These are phyloP conservation scores for Chaenodraco wilsoni DNA, from an alignment of 2,797 vertebrate genomes.

Conservation along the genomic window DNA sequence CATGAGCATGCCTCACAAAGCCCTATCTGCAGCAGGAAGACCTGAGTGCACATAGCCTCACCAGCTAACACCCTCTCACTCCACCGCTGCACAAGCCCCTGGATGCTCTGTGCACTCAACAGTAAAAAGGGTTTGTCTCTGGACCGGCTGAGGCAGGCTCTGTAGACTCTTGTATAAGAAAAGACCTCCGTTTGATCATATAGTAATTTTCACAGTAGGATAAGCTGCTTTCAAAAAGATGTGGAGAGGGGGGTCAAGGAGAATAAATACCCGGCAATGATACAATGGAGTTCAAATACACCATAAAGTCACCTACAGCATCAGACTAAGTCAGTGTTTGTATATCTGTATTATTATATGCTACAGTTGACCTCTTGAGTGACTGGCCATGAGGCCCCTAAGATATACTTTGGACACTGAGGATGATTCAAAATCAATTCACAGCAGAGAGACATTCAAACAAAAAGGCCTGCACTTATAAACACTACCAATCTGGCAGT, in stretches of 20 bases:
- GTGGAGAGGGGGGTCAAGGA: conserved; percentile 36
- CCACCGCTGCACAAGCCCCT: conserved; percentile 65
- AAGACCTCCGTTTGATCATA: conserved; percentile 53
- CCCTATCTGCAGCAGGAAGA: conserved; percentile 72
- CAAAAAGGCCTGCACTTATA: conserved; percentile 63
- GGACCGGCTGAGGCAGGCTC: conserved; percentile 68
- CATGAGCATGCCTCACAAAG: conserved; percentile 67
- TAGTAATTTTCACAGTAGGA: conserved; percentile 57
- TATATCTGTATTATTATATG: conserved; percentile 23
- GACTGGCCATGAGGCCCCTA: conserved; percentile 37
- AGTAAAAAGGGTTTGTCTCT: conserved; percentile 81
- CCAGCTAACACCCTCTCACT: conserved; percentile 73
- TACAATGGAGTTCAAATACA: conserved; percentile 58
- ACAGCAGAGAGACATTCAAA: conserved; percentile 67
- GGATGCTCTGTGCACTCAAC: conserved; percentile 76
- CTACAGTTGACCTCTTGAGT: conserved; percentile 43
- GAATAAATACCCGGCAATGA: conserved; percentile 46
- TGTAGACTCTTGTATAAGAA: conserved; percentile 64
- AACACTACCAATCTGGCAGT: conserved; percentile 74
- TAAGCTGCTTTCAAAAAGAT: conserved; percentile 61
- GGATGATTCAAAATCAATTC: conserved; percentile 73
- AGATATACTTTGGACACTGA: conserved; percentile 57
- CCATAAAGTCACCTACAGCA: conserved; percentile 50
- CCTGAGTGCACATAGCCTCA: conserved; percentile 67
- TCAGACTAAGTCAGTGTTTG: conserved; percentile 50